Conservation (phyloP, 2,113 vertebrate species). For the Stigmatopora argus region DNA sequence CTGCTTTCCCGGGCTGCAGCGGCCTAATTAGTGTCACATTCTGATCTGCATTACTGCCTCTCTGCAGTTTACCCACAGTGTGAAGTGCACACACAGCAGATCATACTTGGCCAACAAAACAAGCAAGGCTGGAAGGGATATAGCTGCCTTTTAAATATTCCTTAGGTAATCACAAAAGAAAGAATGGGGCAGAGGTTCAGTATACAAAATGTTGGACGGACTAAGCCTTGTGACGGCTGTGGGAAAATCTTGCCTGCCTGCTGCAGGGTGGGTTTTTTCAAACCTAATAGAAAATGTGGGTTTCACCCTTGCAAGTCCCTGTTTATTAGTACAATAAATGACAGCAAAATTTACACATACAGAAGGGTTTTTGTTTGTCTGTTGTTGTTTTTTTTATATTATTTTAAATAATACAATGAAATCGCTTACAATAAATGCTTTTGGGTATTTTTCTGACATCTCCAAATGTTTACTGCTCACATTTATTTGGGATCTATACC, state of each 20-base stretch:
- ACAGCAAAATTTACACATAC: background rate
- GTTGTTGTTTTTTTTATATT: no score
- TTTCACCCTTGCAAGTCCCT: background rate
- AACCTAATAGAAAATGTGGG: background rate
- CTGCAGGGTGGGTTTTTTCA: background rate
- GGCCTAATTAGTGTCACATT: background rate
- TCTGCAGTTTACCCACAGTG: background rate
- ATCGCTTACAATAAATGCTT: no score
- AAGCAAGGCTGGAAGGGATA: background rate
- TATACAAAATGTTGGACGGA: background rate
- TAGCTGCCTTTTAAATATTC: background rate
- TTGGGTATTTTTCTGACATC: no score
- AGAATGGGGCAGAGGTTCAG: background rate
- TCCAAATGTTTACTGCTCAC: no score
- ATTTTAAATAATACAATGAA: no score
- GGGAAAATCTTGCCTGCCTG: no score
- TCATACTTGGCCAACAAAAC: background rate
- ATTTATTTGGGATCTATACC: no score
- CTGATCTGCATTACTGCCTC: background rate
- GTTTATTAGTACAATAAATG: background rate
- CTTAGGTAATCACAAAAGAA: background rate
- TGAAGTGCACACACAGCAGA: conserved; percentile 5
- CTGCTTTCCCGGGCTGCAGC: background rate
- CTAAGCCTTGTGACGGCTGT: background rate
- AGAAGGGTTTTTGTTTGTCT: background rate